Evolutionary conservation across 2,888 invertebrate genomes (phyloP), one percentile per base, ranked within the genome.

Genomic region (Rhorus exstirpatorius): DNA sequence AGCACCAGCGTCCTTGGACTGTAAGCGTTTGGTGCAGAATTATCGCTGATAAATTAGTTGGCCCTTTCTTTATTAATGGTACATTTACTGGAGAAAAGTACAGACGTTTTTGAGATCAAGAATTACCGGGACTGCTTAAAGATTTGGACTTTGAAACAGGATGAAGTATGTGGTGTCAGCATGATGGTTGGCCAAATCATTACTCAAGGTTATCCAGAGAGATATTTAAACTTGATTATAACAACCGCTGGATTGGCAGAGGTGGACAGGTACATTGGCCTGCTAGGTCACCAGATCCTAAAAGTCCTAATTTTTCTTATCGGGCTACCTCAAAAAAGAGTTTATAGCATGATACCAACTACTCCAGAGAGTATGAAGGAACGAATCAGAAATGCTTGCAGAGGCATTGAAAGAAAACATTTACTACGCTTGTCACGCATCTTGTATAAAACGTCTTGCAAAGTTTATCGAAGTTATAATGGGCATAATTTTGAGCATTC

Each of bases 111-210:
- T 12, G 24, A 24, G 46, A 46, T 44, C 3, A 63, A 7, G 21
- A 24, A 44, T 44, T 24, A n/a, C 46, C 46, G 12, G 41, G 8
- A 19, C 14, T 84, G 55, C 38, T 80, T 60, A 67, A 72, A 77
- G 76, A 79, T 49, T 12, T 83, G 41, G 35, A 19, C 21, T 53
- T 76, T 14, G 67, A 83, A 46, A 44, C 63, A 44, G 44, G 67
- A 53, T 71, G 53, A 49, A 75, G 71, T 24, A 84, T 79, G 79
- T 79, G 65, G 79, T 82, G 72, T 65, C 74, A 83, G 38, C 78
- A 72, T 60, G 31, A 31, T 31, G 31, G 31, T 78, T 77, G 77
- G 55, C 83, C 80, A 49, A 77, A 71, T 55, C 77, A 81, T 67
- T 83, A 81, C 67, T 31, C 31, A 31, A 31, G 31, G 31, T 31